Conservation (phyloP, 2,797 vertebrate species). For the Melanotaenia trifasciata region DNA sequence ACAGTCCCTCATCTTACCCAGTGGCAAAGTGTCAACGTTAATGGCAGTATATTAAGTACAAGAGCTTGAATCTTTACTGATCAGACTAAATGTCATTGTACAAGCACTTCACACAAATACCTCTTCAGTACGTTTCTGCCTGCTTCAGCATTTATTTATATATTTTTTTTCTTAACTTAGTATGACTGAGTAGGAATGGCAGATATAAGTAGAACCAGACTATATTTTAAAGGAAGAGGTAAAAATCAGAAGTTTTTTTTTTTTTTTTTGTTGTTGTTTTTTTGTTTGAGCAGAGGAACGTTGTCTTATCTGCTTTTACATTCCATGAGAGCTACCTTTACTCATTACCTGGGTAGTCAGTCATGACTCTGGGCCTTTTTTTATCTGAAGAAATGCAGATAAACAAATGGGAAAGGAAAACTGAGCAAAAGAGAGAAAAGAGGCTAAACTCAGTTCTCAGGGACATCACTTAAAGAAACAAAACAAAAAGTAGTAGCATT, state of each 20-base stretch:
- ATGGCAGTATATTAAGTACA: slow-evolving; percentile 45
- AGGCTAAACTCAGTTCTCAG: slow-evolving; percentile 95
- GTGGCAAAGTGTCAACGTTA: slow-evolving; percentile 50
- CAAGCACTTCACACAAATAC: slow-evolving; percentile 83
- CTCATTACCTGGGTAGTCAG: slow-evolving; percentile 52
- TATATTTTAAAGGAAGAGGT: slow-evolving; percentile 12
- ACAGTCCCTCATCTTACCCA: slow-evolving; percentile 6
- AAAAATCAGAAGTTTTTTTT: slow-evolving; percentile 8
- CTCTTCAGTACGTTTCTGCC: slow-evolving; percentile 74
- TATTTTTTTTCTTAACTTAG: slow-evolving; percentile 53
- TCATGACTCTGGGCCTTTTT: slow-evolving; percentile 66
- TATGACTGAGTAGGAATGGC: slow-evolving; percentile 53
- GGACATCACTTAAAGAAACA: slow-evolving; percentile 96
- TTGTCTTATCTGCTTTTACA: slow-evolving; percentile 72
- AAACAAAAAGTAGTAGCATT: slow-evolving; percentile 91
- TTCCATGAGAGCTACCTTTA: slow-evolving; percentile 71
- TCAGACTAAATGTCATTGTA: slow-evolving; percentile 60
- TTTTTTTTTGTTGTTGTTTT: background rate
- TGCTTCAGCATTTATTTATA: slow-evolving; percentile 78
- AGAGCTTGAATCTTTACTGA: slow-evolving; percentile 59
- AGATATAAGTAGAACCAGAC: slow-evolving; percentile 29
- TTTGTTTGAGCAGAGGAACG: slow-evolving; percentile 40
- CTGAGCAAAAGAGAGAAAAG: slow-evolving; percentile 84
- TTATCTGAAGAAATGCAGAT: slow-evolving; percentile 66
- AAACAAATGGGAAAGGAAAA: slow-evolving; percentile 71